phyloP scores from a whole-genome alignment of 2,888 invertebrate genomes.

The Drosophila fungiperda region DNA sequence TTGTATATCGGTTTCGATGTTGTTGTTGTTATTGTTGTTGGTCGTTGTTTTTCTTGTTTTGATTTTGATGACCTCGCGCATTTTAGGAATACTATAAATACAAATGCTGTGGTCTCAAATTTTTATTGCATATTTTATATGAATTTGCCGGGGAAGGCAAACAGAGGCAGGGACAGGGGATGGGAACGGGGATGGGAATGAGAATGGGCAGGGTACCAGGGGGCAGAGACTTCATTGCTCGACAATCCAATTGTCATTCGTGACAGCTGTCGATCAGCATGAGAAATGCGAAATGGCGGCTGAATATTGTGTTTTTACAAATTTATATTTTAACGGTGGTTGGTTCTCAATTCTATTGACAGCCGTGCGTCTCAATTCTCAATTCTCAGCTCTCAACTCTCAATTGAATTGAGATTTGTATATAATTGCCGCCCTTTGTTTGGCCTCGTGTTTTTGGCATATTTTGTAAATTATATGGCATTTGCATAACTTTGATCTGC shows the following conservation, averaged over 20 bases:
- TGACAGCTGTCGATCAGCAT: slow-evolving; percentile 83
- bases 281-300: slow-evolving; percentile 69
- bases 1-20: slow-evolving; percentile 63
- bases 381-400: slow-evolving; percentile 19
- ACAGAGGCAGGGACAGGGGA: slow-evolving; percentile 1
- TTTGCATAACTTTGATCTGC: slow-evolving; percentile 41
- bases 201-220: not conserved
- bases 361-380: slow-evolving; percentile 35
- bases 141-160: slow-evolving; percentile 21
- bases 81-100: slow-evolving; percentile 62
- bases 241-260: slow-evolving; percentile 79
- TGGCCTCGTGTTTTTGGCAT: slow-evolving; percentile 62
- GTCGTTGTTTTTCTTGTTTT: slow-evolving; percentile 49
- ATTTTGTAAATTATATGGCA: slow-evolving; percentile 69
- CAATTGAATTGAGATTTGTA: slow-evolving; percentile 61
- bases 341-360: slow-evolving; percentile 62
- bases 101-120: slow-evolving; percentile 62
- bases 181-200: not conserved
- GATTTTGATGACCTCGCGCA: slow-evolving; percentile 77
- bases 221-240: slow-evolving; percentile 19
- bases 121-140: slow-evolving; percentile 76
- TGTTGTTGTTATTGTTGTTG: slow-evolving; percentile 16
- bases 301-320: slow-evolving; percentile 44
- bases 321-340: slow-evolving; percentile 55
- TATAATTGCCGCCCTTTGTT: slow-evolving; percentile 75